A percentile compares a stretch with the other conserved stretches of the same genome.
These are phyloP conservation scores for Riparia riparia DNA, from an alignment of 2,113 vertebrate species.

Conservation along the genomic window DNA sequence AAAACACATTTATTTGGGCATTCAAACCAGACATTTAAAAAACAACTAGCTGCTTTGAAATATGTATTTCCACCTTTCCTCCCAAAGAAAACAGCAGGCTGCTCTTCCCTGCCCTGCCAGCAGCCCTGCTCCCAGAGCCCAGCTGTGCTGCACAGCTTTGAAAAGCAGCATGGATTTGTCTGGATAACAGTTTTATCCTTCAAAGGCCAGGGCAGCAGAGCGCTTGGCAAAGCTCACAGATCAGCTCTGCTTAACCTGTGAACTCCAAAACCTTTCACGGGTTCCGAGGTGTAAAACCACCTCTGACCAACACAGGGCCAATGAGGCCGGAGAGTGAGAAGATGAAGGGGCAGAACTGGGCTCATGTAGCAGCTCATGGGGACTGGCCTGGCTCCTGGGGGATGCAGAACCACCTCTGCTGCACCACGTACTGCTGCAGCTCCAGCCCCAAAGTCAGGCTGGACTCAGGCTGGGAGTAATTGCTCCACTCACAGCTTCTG, in stretches of 20 bases:
- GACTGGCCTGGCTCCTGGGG: constrained; percentile 3
- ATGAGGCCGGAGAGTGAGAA: not conserved
- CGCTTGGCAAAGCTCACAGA: constrained; percentile 3
- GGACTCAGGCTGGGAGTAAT: constrained; percentile 58
- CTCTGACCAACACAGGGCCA: not conserved
- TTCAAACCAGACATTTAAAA: not conserved
- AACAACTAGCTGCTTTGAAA: not conserved
- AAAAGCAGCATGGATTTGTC: constrained; percentile 70
- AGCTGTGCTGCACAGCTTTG: constrained; percentile 34
- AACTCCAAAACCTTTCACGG: not conserved
- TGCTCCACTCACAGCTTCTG: constrained; percentile 71
- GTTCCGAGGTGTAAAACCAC: not conserved
- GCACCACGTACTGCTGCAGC: constrained; percentile 14
- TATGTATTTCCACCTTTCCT: not conserved
- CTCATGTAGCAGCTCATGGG: not conserved
- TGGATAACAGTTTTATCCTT: constrained; percentile 71
- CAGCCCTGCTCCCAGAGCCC: not conserved
- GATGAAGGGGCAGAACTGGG: not conserved
- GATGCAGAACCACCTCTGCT: not conserved
- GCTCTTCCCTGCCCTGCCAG: not conserved
- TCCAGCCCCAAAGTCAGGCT: constrained; percentile 41
- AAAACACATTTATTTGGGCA: not conserved
- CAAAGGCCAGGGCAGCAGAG: constrained; percentile 39
- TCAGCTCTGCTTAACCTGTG: constrained; percentile 69
- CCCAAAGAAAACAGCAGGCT: not conserved